Evolutionary conservation across 2,113 vertebrate species (phyloP).

Genomic region (Ondatra zibethicus): DNA sequence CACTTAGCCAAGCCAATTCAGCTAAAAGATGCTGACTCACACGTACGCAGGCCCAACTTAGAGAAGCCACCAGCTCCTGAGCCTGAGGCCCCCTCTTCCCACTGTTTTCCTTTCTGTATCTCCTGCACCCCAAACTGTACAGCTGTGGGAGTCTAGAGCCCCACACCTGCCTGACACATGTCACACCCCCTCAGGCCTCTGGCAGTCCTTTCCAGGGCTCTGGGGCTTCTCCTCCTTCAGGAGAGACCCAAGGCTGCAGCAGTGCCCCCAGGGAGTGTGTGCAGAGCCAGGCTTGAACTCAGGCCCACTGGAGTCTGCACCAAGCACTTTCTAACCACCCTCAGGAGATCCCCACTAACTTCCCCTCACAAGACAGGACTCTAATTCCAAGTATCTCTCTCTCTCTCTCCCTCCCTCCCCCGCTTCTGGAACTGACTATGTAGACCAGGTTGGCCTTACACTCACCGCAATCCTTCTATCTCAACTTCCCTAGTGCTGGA

Average conservation of each 20-base stretch:
- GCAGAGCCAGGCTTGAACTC: neutral
- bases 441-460: neutral
- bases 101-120: fast-evolving
- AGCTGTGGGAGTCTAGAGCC: neutral
- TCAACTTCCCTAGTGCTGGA: too few relatives aligned
- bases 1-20: neutral
- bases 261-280: neutral
- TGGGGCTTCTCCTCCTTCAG: neutral
- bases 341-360: neutral
- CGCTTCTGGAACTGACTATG: neutral
- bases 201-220: neutral
- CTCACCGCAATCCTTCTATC: too few relatives aligned
- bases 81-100: neutral
- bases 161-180: neutral
- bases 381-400: neutral
- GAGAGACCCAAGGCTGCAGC: neutral
- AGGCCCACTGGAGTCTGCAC: neutral
- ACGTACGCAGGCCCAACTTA: neutral
- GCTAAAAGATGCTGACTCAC: neutral
- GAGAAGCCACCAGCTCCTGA: neutral
- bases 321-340: neutral
- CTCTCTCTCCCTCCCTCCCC: neutral
- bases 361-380: neutral
- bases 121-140: neutral
- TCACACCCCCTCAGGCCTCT: neutral